phyloP scores from a whole-genome alignment of 2,113 vertebrate species.

The Paralichthys olivaceus region DNA sequence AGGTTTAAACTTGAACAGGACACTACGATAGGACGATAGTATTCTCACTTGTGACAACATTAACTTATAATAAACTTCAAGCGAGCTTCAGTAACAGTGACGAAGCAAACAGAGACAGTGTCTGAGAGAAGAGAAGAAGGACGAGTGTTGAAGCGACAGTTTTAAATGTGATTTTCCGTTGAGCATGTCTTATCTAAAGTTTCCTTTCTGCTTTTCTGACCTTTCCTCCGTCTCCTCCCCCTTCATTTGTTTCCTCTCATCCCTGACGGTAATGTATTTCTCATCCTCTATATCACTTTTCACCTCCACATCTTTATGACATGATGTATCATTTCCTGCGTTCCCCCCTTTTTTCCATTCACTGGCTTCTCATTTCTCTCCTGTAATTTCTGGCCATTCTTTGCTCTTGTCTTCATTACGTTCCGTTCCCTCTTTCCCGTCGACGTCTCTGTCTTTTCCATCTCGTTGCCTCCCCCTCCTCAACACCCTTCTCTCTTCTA shows the following conservation, averaged over 20 bases:
- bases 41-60: neutral
- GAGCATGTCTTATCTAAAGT: constrained; percentile 45
- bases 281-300: constrained; percentile 48
- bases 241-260: constrained; percentile 56
- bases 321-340: constrained; percentile 31
- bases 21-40: neutral
- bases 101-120: constrained; percentile 1
- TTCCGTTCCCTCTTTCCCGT: constrained; percentile 18
- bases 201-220: constrained; percentile 53
- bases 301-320: constrained; percentile 29
- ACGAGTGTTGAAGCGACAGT: constrained; percentile 21
- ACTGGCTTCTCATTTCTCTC: constrained; percentile 56
- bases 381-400: constrained; percentile 48
- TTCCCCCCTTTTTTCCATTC: constrained; percentile 43
- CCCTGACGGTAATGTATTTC: constrained; percentile 54
- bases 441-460: constrained; percentile 36
- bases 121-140: neutral
- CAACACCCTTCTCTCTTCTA: neutral
- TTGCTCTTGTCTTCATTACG: constrained; percentile 46
- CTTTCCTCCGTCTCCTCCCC: constrained; percentile 40
- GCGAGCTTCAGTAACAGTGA: constrained; percentile 22
- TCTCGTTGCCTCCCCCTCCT: constrained; percentile 19
- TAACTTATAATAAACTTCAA: neutral
- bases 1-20: neutral
- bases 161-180: constrained; percentile 39